Evolutionary conservation across 2,113 vertebrate genomes (phyloP).

Genomic region (Festucalex cinctus): DNA sequence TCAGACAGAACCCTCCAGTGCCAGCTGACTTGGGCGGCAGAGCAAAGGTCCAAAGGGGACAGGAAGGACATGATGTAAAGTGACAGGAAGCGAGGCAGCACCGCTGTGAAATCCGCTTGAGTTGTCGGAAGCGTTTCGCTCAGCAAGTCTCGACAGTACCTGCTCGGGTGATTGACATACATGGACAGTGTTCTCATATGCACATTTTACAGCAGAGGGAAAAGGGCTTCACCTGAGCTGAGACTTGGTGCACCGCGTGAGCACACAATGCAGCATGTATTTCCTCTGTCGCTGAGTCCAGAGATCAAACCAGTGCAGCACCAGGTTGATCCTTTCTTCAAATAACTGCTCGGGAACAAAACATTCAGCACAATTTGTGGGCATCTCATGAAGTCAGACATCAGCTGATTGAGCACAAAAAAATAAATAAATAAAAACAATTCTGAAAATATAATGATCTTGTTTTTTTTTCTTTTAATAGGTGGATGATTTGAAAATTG

Average conservation of each 20-base stretch:
- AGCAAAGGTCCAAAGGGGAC: conserved; percentile 76
- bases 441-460: too few species aligned
- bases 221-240: conserved; percentile 75
- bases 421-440: too few species aligned
- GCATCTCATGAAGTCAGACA: too few species aligned
- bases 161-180: conserved; percentile 34
- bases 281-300: conserved; percentile 84
- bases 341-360: conserved; percentile 70
- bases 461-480: too few species aligned
- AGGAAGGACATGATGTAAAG: conserved; percentile 84
- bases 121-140: conserved; percentile 67
- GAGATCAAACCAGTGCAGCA: conserved; percentile 85
- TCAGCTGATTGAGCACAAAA: neutral
- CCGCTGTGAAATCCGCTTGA: conserved; percentile 75
- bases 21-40: conserved; percentile 81
- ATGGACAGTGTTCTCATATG: neutral
- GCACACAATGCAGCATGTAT: conserved; percentile 72
- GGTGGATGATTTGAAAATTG: too few species aligned
- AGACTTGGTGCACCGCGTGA: conserved; percentile 72
- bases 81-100: conserved; percentile 80
- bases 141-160: conserved; percentile 74
- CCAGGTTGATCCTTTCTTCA: conserved; percentile 79
- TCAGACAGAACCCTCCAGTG: conserved; percentile 85
- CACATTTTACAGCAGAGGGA: too few species aligned
- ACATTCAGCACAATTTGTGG: neutral